Percentiles rank a stretch among this genome's conserved stretches.
Conservation (phyloP, 2,888 invertebrate genomes). For the Villa cingulata region DNA sequence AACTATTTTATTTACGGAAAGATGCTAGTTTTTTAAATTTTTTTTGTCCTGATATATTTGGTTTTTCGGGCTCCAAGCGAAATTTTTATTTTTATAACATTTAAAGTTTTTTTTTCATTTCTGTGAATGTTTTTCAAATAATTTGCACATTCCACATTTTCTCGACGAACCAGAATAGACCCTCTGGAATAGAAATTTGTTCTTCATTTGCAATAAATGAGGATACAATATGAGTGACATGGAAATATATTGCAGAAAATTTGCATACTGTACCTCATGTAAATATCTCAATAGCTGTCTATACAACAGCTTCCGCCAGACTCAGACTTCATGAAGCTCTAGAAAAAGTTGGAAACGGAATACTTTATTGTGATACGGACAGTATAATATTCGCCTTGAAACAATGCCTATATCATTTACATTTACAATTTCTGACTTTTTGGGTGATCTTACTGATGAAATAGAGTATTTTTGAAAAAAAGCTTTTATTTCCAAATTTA, state of each 20-base stretch:
- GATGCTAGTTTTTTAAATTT: no score
- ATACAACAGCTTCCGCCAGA: not conserved
- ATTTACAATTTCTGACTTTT: not conserved
- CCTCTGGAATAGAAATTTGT: no score
- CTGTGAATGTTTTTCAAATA: no score
- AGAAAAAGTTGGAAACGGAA: not conserved
- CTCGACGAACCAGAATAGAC: no score
- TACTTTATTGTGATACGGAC: slow-evolving; percentile 1
- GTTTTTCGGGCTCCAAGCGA: no score
- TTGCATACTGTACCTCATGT: not conserved
- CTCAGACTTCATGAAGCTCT: not conserved
- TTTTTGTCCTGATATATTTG: no score
- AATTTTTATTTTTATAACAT: no score
- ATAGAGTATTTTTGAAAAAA: not conserved
- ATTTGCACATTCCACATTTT: no score
- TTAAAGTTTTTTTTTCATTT: no score
- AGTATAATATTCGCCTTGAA: slow-evolving; percentile 1
- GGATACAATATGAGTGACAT: no score
- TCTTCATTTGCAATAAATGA: no score
- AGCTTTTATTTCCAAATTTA: slow-evolving; percentile 4
- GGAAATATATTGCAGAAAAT: not conserved
- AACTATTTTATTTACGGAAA: no score
- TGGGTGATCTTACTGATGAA: slow-evolving; percentile 3
- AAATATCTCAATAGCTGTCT: slow-evolving; percentile 1
- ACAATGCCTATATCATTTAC: not conserved